A percentile compares a stretch with the other conserved stretches of the same genome.
These are phyloP conservation scores for Lasioglossum figueresi DNA, from an alignment of 2,888 invertebrate genomes.

Conservation along the genomic window DNA sequence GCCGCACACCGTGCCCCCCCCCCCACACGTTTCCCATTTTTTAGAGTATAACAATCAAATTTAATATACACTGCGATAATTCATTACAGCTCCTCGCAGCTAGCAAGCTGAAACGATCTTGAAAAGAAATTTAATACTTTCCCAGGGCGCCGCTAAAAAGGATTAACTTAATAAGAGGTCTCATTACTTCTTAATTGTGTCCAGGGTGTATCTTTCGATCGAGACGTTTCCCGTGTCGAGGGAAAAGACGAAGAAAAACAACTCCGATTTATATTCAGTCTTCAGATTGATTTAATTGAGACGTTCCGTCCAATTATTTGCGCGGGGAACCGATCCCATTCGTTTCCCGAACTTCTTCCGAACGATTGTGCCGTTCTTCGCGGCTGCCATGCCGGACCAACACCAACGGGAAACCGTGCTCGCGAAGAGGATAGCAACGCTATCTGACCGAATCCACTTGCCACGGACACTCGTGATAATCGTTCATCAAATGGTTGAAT, in stretches of 20 bases:
- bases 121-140: conserved; percentile 26
- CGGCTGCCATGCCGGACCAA: neutral
- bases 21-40: neutral
- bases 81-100: conserved; percentile 30
- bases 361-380: neutral
- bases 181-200: conserved; percentile 46
- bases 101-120: conserved; percentile 17
- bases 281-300: conserved; percentile 17
- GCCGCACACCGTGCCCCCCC: neutral
- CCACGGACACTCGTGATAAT: neutral
- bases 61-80: conserved; percentile 50
- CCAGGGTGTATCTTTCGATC: neutral
- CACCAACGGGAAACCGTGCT: neutral
- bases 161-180: conserved; percentile 35
- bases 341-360: neutral
- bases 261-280: conserved; percentile 4
- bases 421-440: neutral
- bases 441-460: neutral
- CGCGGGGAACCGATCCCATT: neutral
- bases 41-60: conserved; percentile 47
- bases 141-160: conserved; percentile 18
- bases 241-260: neutral
- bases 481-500: neutral
- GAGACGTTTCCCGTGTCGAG: neutral
- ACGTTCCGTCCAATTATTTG: conserved; percentile 14